Conservation (phyloP, 1,140 invertebrate genomes). For the Drosophila dunni region DNA sequence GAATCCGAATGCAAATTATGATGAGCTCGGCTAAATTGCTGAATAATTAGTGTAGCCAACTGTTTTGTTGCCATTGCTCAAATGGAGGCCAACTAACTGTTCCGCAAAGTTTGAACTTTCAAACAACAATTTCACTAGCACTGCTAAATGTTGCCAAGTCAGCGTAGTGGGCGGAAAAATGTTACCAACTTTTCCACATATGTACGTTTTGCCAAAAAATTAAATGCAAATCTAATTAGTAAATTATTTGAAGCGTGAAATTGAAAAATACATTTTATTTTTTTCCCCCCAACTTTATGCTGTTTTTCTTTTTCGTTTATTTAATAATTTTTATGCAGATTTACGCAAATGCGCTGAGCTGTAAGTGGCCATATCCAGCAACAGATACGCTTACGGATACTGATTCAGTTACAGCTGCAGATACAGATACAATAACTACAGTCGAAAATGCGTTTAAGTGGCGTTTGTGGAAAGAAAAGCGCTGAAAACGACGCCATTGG, state of each 20-base stretch:
- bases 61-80: conserved; percentile 16
- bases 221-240: conserved; percentile 84
- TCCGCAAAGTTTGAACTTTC: conserved; percentile 24
- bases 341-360: conserved; percentile 70
- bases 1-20: conserved; percentile 79
- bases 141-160: conserved; percentile 60
- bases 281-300: conserved; percentile 7
- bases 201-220: conserved; percentile 66
- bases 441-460: conserved; percentile 16
- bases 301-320: conserved; percentile 19
- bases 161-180: conserved; percentile 47
- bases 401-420: conserved; percentile 7
- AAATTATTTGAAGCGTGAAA: conserved; percentile 84
- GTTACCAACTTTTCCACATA: conserved; percentile 43
- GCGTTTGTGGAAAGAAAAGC: conserved; percentile 20
- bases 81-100: conserved; percentile 47
- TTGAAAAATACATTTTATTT: conserved; percentile 78
- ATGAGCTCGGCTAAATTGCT: conserved; percentile 78
- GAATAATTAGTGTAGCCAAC: conserved; percentile 56
- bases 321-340: conserved; percentile 67
- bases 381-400: conserved; percentile 11
- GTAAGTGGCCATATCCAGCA: conserved; percentile 67
- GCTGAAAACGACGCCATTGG: conserved; percentile 41
- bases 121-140: conserved; percentile 19
- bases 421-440: conserved; percentile 15